Base-by-base conservation (phyloP, 2,113 vertebrate species). In the Campylomormyrus tamandua region DNA sequence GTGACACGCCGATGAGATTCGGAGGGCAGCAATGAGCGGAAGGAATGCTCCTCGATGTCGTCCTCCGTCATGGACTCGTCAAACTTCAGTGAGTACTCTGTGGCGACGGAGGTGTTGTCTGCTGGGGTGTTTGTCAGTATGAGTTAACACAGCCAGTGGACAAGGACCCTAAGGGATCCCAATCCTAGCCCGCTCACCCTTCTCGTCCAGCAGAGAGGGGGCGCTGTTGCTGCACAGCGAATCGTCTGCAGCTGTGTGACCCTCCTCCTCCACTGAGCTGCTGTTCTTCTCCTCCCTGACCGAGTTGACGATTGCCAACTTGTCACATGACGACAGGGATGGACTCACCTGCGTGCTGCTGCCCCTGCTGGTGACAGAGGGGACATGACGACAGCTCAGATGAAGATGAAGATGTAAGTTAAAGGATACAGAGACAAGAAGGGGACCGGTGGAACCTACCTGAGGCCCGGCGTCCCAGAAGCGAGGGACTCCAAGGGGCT, bases 1-100 rank as follows among this genome's bases (percentile, higher is more conserved):
- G 97, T 98, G 92, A 95, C 95, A 92, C 98, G 96, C 35, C 98
- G 97, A 92, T 99, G 98, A 11, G 97, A 97, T 92, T 99, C 98
- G 24, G 98, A 99, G 1, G 98, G 98, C 21, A 99, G 92, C 90
- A 99, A 95, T 62, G 98, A 98, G 42, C 98, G 96, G 89, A 99
- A 99, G 3, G 98, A 99, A 83, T 96, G 97, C 91, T 99, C 97
- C 89, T 99, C 98, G 77, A 98, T 97, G 91, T 99, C 98, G 90
- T 99, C 98, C 94, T 99, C 98, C 15, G 98, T 98, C 96, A 98
- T 94, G 1, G 97, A 98, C 92, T 98, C 97, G 89, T 98, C 98
- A 93, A 98, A 98, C 95, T 98, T 99, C 42, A 97, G 92, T 24
- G 98, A 99, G 94, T 96, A 98, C 89, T 98, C 98, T 80, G 97